Conservation (phyloP, 2,888 invertebrate genomes). For the Hydroisotoma schaefferi region DNA sequence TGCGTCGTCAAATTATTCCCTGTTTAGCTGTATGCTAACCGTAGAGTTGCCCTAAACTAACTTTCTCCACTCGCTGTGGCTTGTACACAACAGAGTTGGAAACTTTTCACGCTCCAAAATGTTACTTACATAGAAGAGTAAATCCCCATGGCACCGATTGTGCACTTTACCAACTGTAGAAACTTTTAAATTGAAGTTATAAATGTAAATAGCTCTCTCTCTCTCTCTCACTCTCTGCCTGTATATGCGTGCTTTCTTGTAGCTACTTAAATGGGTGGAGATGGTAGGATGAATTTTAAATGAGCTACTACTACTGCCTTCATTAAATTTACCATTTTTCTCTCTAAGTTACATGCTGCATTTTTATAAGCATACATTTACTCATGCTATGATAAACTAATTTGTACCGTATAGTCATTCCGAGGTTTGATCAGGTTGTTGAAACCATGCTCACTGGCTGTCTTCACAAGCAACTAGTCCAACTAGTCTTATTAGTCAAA, state of each 20-base stretch:
- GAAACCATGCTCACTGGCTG: no score
- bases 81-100: constrained; percentile 10
- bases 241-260: no score
- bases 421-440: no score
- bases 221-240: no score
- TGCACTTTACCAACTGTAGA: constrained; percentile 20
- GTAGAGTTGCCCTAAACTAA: constrained; percentile 11
- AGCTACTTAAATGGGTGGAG: constrained; percentile 8
- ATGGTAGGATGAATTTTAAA: constrained; percentile 19
- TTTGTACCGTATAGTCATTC: no score
- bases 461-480: no score
- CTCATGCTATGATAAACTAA: no score
- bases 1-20: constrained; percentile 21
- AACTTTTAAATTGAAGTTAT: constrained; percentile 20
- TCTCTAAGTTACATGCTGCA: no score
- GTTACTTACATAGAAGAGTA: constrained; percentile 16
- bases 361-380: no score
- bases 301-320: constrained; percentile 16
- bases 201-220: constrained; percentile 17
- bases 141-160: constrained; percentile 21
- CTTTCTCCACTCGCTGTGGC: constrained; percentile 10
- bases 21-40: constrained; percentile 17
- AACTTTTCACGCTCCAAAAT: constrained; percentile 18
- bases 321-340: constrained; percentile 13
- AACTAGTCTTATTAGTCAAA: no score